Conservation (phyloP, 2,797 vertebrate species). For the Chiloscyllium punctatum region DNA sequence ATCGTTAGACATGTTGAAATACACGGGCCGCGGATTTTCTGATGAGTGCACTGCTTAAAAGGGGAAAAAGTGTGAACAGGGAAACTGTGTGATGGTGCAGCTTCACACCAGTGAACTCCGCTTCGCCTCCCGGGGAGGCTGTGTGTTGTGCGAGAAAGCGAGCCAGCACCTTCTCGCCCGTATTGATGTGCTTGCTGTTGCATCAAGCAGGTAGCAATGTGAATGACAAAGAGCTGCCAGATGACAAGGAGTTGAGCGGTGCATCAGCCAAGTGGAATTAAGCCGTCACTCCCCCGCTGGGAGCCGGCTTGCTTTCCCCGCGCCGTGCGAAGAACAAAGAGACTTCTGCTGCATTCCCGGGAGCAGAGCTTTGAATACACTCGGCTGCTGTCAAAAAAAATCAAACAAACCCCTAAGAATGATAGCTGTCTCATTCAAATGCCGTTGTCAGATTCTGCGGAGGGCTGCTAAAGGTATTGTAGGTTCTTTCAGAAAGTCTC, state of each 20-base stretch:
- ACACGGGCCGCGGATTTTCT: no score
- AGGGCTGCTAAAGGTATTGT: conserved; percentile 88
- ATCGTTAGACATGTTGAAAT: no score
- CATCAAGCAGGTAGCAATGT: conserved; percentile 45
- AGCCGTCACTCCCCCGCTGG: conserved; percentile 65
- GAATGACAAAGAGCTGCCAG: conserved; percentile 59
- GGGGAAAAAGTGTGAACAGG: neutral
- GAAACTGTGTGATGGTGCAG: neutral
- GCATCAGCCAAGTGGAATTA: conserved; percentile 66
- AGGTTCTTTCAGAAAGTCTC: neutral
- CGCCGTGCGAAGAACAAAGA: conserved; percentile 61
- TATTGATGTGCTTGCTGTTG: conserved; percentile 39
- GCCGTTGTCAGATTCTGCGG: conserved; percentile 96
- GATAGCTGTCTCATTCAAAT: conserved; percentile 99
- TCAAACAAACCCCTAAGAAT: conserved; percentile 60
- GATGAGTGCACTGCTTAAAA: neutral
- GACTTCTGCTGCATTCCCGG: conserved; percentile 60
- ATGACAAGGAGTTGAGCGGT: conserved; percentile 62
- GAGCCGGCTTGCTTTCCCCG: conserved; percentile 65
- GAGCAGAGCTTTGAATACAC: conserved; percentile 57
- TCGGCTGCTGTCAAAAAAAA: conserved; percentile 46
- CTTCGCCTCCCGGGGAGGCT: conserved; percentile 33
- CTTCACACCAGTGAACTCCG: conserved; percentile 49
- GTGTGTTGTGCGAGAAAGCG: conserved; percentile 23
- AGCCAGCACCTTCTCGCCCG: conserved; percentile 39